These are phyloP conservation scores for Cyrtonyx montezumae DNA, from an alignment of 2,113 vertebrate genomes.

Conservation along the genomic window DNA sequence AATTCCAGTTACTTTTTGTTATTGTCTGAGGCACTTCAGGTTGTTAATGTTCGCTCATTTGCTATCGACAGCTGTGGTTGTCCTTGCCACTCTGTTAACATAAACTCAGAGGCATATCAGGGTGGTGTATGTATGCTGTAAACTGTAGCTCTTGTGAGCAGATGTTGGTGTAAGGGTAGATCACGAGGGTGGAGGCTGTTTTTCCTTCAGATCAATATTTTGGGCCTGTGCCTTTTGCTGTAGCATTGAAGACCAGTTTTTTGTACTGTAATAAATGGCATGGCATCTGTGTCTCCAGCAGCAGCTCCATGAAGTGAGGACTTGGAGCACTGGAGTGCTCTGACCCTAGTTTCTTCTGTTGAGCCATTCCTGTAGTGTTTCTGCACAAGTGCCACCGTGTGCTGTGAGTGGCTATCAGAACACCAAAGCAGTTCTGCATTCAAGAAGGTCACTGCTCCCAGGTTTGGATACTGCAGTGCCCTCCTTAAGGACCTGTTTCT, in stretches of 20 bases:
- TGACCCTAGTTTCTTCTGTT: background rate
- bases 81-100: background rate
- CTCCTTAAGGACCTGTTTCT: background rate
- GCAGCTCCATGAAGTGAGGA: background rate
- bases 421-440: background rate
- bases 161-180: background rate
- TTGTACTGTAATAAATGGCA: background rate
- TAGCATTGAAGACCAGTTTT: background rate
- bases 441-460: background rate
- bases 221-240: background rate
- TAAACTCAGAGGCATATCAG: background rate
- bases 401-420: background rate
- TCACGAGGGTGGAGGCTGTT: background rate
- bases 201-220: background rate
- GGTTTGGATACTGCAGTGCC: background rate
- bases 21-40: background rate
- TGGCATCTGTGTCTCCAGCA: background rate
- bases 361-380: background rate
- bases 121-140: background rate
- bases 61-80: background rate
- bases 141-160: background rate
- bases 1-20: background rate
- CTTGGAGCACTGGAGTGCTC: background rate
- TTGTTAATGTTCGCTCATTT: background rate
- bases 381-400: rapidly evolving